Conservation (phyloP, 2,888 invertebrate species). For the Tinea semifulvella region DNA sequence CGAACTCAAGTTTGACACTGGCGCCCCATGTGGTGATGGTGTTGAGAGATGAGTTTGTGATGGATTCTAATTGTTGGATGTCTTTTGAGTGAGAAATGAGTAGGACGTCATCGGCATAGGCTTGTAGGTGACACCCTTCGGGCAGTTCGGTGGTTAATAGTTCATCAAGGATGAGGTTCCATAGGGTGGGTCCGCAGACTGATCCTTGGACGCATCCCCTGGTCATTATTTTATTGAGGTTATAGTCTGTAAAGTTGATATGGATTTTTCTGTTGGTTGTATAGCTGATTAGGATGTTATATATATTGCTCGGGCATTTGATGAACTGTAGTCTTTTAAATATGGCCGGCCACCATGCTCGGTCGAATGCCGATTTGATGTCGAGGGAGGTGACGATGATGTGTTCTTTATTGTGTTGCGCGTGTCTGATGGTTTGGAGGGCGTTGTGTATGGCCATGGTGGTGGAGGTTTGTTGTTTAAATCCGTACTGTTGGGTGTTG, state of each 20-base stretch:
- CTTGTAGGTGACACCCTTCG: conserved; percentile 2
- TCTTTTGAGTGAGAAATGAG: conserved; percentile 7
- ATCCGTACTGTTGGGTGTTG: conserved; percentile 19
- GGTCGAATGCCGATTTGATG: conserved; percentile 14
- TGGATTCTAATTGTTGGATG: conserved; percentile 7
- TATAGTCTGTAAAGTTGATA: conserved; percentile 16
- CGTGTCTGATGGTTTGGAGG: background rate
- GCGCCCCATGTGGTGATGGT: background rate
- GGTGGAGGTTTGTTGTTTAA: conserved; percentile 20
- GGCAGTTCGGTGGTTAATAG: conserved; percentile 15
- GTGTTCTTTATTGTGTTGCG: background rate
- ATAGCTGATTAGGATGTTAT: conserved; percentile 19
- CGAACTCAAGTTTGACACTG: conserved; percentile 5
- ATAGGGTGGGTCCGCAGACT: conserved; percentile 19
- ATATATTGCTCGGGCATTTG: conserved; percentile 21
- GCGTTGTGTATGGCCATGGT: conserved; percentile 16
- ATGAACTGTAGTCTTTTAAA: conserved; percentile 17
- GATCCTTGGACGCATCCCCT: conserved; percentile 25
- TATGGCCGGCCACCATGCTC: conserved; percentile 18
- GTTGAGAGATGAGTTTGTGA: conserved; percentile 12
- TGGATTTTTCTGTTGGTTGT: conserved; percentile 15
- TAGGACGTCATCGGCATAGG: conserved; percentile 12
- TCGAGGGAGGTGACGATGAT: conserved; percentile 18
- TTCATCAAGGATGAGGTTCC: conserved; percentile 24
- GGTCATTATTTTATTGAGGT: conserved; percentile 16